Evolutionary conservation across 2,888 invertebrate genomes (phyloP).

Genomic region (Heliconius erato): DNA sequence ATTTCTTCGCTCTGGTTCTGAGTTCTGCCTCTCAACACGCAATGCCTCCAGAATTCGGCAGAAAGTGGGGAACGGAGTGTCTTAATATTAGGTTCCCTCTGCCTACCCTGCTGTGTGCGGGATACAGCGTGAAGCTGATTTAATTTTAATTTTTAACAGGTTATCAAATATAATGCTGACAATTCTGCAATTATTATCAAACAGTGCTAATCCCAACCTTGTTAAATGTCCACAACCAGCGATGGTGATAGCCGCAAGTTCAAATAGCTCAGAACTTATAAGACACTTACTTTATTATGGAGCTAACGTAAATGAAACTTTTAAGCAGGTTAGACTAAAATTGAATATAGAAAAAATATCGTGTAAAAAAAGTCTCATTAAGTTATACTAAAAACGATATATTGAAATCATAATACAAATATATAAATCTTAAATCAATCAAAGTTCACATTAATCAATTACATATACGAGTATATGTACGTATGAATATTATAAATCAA

Average conservation of each 20-base stretch:
- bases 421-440: too few relatives aligned
- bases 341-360: background rate
- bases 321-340: constrained; percentile 60
- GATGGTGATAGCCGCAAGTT: constrained; percentile 64
- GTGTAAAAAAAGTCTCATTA: background rate
- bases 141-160: constrained; percentile 50
- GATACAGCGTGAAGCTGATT: too few relatives aligned
- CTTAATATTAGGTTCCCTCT: too few relatives aligned
- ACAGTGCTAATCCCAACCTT: constrained; percentile 71
- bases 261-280: constrained; percentile 64
- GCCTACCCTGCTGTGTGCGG: too few relatives aligned
- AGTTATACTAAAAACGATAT: too few relatives aligned
- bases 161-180: constrained; percentile 63
- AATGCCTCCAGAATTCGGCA: too few relatives aligned
- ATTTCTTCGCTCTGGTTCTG: too few relatives aligned
- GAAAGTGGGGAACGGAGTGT: too few relatives aligned
- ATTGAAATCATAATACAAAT: too few relatives aligned
- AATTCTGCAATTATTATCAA: constrained; percentile 65
- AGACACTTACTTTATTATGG: constrained; percentile 64
- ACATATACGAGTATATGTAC: background rate
- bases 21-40: too few relatives aligned
- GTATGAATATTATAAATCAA: background rate
- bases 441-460: background rate
- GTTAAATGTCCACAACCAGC: constrained; percentile 73
- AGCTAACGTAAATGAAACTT: constrained; percentile 71